Base-by-base conservation (phyloP, 2,797 vertebrate species). In the Morus bassanus region DNA sequence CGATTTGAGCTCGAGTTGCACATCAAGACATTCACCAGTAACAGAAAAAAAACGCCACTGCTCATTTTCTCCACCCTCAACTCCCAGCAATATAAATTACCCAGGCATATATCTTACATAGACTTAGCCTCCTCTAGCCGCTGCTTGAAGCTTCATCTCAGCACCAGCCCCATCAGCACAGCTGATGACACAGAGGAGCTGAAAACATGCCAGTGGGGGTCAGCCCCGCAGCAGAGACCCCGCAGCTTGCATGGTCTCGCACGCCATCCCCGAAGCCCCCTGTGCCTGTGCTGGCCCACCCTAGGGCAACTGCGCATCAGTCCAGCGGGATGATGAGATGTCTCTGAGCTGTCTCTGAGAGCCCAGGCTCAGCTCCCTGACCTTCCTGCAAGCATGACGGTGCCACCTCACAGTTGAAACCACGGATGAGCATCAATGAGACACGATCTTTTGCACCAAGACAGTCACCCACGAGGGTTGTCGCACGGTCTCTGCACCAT, bases 201-300 rank as follows among this genome's bases (percentile, higher is more conserved):
- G 64, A 48, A 37, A 68, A 68, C 45, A 37, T 0, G 0, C 8
- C 35, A 9, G 10, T 1, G 45, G 33, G 35, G 10, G 4, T 56
- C 57, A 65, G 43, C 60, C 33, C 64, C 0, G 0, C 41, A 64
- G 69, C 80, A 85, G 28, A 61, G 68, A 50, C 39, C 28, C 23
- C 2, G 2, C 24, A 19, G 45, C 43, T 53, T 2, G 0, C 0
- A 0, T 22, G 37, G 46, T 56, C n/a, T 65, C 1, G 2, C n/a
- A 23, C 0, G 0, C 75, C 48, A 79, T 59, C 21, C 70, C 70
- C 0, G 0, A 70, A 46, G 60, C 10, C 11, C 18, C 41, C 33
- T 1, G 1, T 33, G 69, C 48, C 60, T 46, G 10, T 16, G 73
- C n/a, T 51, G 51, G 31, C 18, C 37, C 4, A 9, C 37, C 12